Evolutionary conservation across 1,140 invertebrate genomes (phyloP).

Genomic region (Grapholita molesta): DNA sequence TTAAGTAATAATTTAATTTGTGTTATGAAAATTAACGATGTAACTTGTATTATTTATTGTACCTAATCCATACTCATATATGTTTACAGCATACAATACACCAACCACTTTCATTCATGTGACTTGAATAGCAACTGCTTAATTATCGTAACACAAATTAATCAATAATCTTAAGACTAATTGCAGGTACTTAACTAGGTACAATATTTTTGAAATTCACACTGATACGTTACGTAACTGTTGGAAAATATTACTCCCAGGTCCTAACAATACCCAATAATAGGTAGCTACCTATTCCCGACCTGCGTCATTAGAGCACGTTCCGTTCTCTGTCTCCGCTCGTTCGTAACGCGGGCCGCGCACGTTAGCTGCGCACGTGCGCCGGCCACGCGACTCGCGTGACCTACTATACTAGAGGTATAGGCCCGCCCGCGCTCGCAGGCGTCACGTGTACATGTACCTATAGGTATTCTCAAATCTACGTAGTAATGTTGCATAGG

Average conservation of each 20-base stretch:
- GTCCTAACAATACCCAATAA: neutral
- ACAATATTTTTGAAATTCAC: no score
- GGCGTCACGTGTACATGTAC: neutral
- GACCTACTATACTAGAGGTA: no score
- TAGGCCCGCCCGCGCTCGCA: neutral
- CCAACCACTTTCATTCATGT: no score
- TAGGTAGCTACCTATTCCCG: neutral
- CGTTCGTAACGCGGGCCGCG: neutral
- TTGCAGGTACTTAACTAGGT: no score
- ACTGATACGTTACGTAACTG: neutral
- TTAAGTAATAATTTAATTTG: no score
- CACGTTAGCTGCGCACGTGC: neutral
- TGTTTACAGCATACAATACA: no score
- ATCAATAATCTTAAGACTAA: no score
- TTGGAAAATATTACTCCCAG: neutral
- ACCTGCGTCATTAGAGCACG: neutral
- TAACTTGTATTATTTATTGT: no score
- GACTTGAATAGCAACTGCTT: no score
- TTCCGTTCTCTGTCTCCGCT: neutral
- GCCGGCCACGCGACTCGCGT: constrained; percentile 5
- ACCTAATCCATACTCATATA: no score
- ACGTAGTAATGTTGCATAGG: neutral
- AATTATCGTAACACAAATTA: no score
- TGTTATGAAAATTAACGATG: no score
- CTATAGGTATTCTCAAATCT: neutral